phyloP scores from a whole-genome alignment of 2,113 vertebrate genomes.

The Eubucco bourcierii region DNA sequence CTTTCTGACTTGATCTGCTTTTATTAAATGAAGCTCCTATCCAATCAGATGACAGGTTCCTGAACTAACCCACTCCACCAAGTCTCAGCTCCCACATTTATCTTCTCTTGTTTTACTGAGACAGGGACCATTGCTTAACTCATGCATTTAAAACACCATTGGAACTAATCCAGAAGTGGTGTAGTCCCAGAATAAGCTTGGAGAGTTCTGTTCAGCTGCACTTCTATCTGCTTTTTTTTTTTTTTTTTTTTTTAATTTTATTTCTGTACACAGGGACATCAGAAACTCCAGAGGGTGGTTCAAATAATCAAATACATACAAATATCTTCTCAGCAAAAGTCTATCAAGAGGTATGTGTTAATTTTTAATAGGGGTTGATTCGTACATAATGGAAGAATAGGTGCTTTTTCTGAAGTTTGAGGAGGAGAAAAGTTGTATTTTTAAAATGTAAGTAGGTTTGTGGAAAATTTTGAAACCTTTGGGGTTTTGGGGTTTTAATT shows the following conservation, averaged over 20 bases:
- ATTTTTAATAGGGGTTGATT: not conserved
- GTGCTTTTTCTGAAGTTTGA: not conserved
- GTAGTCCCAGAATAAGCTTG: not conserved
- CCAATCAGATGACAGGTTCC: not conserved
- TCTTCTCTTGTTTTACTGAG: not conserved
- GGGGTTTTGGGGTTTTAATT: not conserved
- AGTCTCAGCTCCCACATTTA: not conserved
- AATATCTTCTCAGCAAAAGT: not conserved
- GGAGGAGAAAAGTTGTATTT: not conserved
- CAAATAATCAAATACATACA: not conserved
- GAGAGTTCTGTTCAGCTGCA: not conserved
- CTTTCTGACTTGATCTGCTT: not conserved
- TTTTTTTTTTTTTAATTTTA: not conserved
- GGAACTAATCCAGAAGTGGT: not conserved
- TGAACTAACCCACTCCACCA: not conserved
- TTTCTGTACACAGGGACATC: not conserved
- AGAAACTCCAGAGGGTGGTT: not conserved
- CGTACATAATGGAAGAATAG: not conserved
- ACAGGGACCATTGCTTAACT: not conserved
- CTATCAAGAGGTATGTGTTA: not conserved
- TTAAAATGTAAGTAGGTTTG: not conserved
- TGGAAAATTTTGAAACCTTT: not conserved
- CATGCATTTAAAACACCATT: rapidly evolving
- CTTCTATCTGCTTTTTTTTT: not conserved
- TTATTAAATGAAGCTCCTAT: not conserved